Evolutionary conservation across 2,113 vertebrate species (phyloP).

Genomic region (Percopsis transmontana): DNA sequence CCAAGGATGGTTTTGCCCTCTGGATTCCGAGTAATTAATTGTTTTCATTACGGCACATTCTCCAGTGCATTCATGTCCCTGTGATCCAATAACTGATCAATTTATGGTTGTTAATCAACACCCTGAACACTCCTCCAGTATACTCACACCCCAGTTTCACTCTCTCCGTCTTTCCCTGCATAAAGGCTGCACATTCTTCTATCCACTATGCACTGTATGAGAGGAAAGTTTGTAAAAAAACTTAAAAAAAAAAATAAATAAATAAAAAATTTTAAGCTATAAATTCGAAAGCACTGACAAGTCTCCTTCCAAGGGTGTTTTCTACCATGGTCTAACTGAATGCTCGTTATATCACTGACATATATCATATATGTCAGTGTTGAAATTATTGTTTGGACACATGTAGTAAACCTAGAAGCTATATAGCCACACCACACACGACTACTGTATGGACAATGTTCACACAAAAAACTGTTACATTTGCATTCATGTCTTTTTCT

Average conservation of each 20-base stretch:
- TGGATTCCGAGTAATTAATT: slow-evolving; percentile 66
- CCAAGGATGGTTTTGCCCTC: slow-evolving; percentile 53
- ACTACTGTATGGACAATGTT: slow-evolving; percentile 14
- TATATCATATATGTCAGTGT: too few species aligned
- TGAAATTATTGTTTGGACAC: neutral
- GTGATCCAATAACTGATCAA: slow-evolving; percentile 58
- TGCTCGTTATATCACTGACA: too few species aligned
- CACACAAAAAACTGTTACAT: too few species aligned
- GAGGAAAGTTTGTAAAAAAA: too few species aligned
- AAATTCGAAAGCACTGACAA: too few species aligned
- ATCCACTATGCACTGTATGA: too few species aligned
- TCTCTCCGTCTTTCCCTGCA: neutral
- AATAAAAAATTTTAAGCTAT: too few species aligned
- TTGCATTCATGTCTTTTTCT: slow-evolving; percentile 3
- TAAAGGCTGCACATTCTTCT: neutral
- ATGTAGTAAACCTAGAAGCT: slow-evolving; percentile 1
- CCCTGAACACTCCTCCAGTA: slow-evolving; percentile 35
- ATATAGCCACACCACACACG: neutral
- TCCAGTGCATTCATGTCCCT: slow-evolving; percentile 46
- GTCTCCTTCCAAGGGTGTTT: too few species aligned
- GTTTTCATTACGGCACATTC: slow-evolving; percentile 69
- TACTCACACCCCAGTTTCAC: slow-evolving; percentile 13
- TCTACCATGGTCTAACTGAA: too few species aligned
- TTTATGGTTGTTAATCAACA: slow-evolving; percentile 50
- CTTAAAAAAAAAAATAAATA: too few species aligned